Evolutionary conservation across 2,888 invertebrate genomes (phyloP).

Genomic region (Andrena camellia): DNA sequence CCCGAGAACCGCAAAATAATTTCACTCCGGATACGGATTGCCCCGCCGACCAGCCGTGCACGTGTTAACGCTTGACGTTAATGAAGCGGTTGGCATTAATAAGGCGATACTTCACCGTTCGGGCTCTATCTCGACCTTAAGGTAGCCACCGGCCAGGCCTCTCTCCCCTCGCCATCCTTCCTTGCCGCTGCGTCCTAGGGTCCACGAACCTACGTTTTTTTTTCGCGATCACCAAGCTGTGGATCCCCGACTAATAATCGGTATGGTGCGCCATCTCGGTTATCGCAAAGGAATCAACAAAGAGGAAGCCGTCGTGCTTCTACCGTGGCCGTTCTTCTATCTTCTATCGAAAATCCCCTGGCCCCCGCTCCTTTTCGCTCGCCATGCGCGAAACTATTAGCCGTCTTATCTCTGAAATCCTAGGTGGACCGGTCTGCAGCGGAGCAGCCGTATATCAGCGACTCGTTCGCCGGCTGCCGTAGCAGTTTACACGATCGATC

Average conservation of each 20-base stretch:
- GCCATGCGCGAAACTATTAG: conserved; percentile 39
- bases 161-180: conserved; percentile 37
- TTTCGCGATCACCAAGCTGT: neutral
- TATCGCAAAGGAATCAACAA: too few relatives aligned
- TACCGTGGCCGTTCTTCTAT: too few relatives aligned
- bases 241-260: too few relatives aligned
- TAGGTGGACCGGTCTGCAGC: conserved; percentile 49
- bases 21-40: conserved; percentile 64
- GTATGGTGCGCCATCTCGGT: too few relatives aligned
- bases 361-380: neutral
- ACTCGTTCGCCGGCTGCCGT: conserved; percentile 46
- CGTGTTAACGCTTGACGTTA: conserved; percentile 77
- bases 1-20: conserved; percentile 62
- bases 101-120: conserved; percentile 73
- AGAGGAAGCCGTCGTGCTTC: too few relatives aligned
- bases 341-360: neutral
- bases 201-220: neutral
- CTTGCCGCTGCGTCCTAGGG: neutral
- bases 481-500: conserved; percentile 64
- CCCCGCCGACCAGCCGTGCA: conserved; percentile 55
- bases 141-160: conserved; percentile 63
- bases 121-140: conserved; percentile 65
- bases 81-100: conserved; percentile 83
- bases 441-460: conserved; percentile 38
- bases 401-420: conserved; percentile 57